Base-by-base conservation (phyloP, 1,140 invertebrate genomes). In the Linepithema humile region DNA sequence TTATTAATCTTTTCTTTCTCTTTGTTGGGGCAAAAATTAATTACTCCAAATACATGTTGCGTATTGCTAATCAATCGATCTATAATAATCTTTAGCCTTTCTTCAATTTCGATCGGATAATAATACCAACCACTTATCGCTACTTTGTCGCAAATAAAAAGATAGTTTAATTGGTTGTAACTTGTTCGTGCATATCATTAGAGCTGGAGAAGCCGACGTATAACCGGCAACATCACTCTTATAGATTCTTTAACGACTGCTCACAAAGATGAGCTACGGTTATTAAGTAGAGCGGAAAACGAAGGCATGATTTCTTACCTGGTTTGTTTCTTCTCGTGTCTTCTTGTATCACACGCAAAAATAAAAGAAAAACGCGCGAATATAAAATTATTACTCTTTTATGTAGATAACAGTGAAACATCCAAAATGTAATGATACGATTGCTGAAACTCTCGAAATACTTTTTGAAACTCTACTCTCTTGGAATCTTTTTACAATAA, bases 181-280 rank as follows among this genome's bases (percentile, higher is more conserved):
- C n/a, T 85, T 55, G 40, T 40, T 32, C 32, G 48, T 35, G 48
- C 29, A 15, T 10, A 4, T 43, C 10, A 32, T 65, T 80, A 72
- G 50, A 80, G 26, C 1, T 6, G 43, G 55, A 43, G 20, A 38
- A 86, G 60, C 48, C 17, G 12, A 43, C 15, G 35, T 50, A 26
- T 26, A 65, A 74, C 84, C 60, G 48, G 55, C 26, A 85, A 64
- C 29, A n/a, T 53, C 35, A 40, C 72, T 67, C 43, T 85, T 82
- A 82, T 55, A 74, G 74, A 82, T 85, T 82, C 74, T 85, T 87
- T 82, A 85, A 26, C 57, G n/a, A 53, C 40, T 29, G n/a, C 12
- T 62, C 40, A 64, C 62, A 35, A 75, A 59, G 15, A 67, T 1
- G 20, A 70, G 38, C 6, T 7, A 17, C 20, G 12, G 12, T n/a